Evolutionary conservation across 2,888 invertebrate species (phyloP).

Genomic region (Tortrix viridana): DNA sequence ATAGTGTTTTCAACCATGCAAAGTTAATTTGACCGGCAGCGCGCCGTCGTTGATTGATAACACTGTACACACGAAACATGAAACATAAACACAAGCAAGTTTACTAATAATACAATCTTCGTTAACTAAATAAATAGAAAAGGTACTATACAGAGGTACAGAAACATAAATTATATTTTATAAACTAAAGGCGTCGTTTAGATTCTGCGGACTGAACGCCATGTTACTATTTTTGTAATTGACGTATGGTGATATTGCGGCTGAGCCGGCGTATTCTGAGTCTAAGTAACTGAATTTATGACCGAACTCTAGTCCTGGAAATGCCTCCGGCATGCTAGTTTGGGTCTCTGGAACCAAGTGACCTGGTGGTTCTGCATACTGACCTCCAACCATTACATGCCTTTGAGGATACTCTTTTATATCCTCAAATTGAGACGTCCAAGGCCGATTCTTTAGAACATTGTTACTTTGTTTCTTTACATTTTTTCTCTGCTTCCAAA

Average conservation of each 20-base stretch:
- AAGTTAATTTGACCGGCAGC: too few species aligned
- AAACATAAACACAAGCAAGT: too few species aligned
- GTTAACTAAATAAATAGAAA: too few species aligned
- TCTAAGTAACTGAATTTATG: conserved; percentile 51
- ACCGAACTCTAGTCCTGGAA: conserved; percentile 40
- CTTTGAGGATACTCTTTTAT: conserved; percentile 44
- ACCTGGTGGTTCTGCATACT: conserved; percentile 75
- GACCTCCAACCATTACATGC: conserved; percentile 65
- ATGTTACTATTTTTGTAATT: conserved; percentile 77
- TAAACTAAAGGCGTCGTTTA: conserved; percentile 79
- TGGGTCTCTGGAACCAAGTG: conserved; percentile 58
- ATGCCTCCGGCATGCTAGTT: conserved; percentile 48
- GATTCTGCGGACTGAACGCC: conserved; percentile 77
- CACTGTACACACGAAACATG: too few species aligned
- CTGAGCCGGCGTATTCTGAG: conserved; percentile 53
- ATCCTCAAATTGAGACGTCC: conserved; percentile 46
- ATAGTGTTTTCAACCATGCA: too few species aligned
- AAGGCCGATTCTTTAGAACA: conserved; percentile 48
- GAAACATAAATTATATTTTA: background rate
- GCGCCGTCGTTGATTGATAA: too few species aligned
- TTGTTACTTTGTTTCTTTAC: conserved; percentile 27
- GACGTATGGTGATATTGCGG: conserved; percentile 67
- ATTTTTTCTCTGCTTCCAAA: conserved; percentile 48
- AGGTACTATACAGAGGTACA: too few species aligned
- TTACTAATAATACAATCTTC: too few species aligned